Evolutionary conservation across 2,888 invertebrate species (phyloP).

Genomic region (Hydrotaea diabolus): DNA sequence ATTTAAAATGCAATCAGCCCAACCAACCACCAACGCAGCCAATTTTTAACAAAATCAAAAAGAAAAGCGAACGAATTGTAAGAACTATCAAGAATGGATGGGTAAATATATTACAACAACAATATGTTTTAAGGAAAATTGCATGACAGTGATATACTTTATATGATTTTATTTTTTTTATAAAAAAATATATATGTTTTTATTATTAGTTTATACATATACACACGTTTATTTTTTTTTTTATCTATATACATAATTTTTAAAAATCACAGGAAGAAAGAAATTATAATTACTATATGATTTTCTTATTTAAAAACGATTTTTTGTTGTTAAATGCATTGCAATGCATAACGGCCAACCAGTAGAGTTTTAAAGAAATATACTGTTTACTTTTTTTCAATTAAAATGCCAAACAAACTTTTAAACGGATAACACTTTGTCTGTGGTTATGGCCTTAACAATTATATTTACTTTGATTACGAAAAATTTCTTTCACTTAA

Average conservation of each 20-base stretch:
- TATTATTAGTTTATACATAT: constrained; percentile 44
- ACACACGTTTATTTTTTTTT: constrained; percentile 51
- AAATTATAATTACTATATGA: constrained; percentile 54
- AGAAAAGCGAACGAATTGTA: neutral
- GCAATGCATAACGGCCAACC: too few relatives aligned
- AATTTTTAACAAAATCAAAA: neutral
- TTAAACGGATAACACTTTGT: too few relatives aligned
- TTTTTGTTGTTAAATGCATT: too few relatives aligned
- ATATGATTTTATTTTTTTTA: constrained; percentile 57
- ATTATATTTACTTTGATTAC: too few relatives aligned
- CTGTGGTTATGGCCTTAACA: too few relatives aligned
- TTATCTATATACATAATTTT: constrained; percentile 40
- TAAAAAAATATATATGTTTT: constrained; percentile 34
- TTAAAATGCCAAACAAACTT: too few relatives aligned
- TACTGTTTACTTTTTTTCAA: too few relatives aligned
- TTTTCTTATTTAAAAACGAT: constrained; percentile 24
- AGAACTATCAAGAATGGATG: constrained; percentile 16
- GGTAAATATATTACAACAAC: constrained; percentile 57
- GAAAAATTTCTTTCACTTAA: too few relatives aligned
- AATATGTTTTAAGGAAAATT: constrained; percentile 56
- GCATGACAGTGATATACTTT: constrained; percentile 59
- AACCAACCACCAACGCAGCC: neutral
- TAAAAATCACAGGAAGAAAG: constrained; percentile 49
- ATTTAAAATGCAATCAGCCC: neutral
- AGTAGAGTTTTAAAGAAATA: too few relatives aligned